Percentiles rank a stretch among this genome's conserved stretches.
Conservation (phyloP, 1,140 invertebrate genomes). For the Colletes latitarsis region DNA sequence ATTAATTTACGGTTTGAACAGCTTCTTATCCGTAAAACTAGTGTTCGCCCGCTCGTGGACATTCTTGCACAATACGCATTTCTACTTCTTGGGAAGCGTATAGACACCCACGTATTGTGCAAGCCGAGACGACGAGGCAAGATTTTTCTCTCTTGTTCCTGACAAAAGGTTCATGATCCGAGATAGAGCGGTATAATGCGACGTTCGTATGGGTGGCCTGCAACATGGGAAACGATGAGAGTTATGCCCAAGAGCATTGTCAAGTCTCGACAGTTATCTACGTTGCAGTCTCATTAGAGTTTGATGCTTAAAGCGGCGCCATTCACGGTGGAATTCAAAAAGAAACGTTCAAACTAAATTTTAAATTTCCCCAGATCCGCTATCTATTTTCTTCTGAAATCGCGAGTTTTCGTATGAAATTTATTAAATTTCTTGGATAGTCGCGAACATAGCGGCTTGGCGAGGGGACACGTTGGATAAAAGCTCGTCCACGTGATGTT, state of each 20-base stretch:
- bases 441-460: no score
- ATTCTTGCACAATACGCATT: slow-evolving; percentile 8
- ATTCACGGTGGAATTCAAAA: background rate
- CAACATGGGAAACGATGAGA: slow-evolving; percentile 29
- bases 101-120: slow-evolving; percentile 45
- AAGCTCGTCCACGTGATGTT: background rate
- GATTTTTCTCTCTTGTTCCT: slow-evolving; percentile 43
- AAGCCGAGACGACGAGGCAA: slow-evolving; percentile 18
- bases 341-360: no score
- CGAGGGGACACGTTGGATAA: background rate
- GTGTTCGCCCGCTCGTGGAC: background rate
- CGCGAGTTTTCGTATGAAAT: no score
- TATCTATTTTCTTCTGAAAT: no score
- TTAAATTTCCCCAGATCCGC: no score
- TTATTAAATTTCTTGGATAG: no score
- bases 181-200: slow-evolving; percentile 42
- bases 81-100: slow-evolving; percentile 25
- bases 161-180: slow-evolving; percentile 43
- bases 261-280: slow-evolving; percentile 27
- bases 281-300: slow-evolving; percentile 28
- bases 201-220: slow-evolving; percentile 26
- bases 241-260: slow-evolving; percentile 33
- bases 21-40: no score
- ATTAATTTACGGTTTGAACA: background rate
- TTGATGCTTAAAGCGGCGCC: slow-evolving; percentile 12